Evolutionary conservation across 2,797 vertebrate species (phyloP), one percentile per base, ranked within the genome.

Genomic region (Loris lydekkerianus): DNA sequence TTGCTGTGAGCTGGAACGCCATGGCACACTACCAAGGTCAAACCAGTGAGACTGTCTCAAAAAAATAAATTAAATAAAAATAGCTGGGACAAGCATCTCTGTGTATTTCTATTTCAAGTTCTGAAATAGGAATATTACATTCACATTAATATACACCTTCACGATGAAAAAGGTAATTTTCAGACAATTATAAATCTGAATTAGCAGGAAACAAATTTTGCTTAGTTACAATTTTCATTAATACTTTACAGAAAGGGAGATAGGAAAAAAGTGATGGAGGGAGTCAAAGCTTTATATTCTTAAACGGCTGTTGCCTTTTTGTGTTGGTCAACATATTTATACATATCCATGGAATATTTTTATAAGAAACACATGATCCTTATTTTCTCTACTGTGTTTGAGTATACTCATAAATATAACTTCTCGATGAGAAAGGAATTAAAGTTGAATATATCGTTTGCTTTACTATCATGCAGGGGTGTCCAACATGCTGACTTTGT

Each of bases 121-220:
- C 46, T 93, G 31, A 37, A 76, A 65, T n/a, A 82, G 70, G 87
- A 78, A 37, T 82, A 84, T 58, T 63, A 29, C 61, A 20, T 77
- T 65, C 34, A 82, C 37, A 49, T 75, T 83, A 75, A 67, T 58
- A 76, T 20, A 56, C 4, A 86, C 46, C 34, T 87, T 82, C 46
- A 43, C 18, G 70, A 21, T 53, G 34, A 89, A 80, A 95, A 91
- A 69, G 27, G 37, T 27, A 65, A 17, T 53, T 80, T 93, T 89
- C 43, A 92, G n/a, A 72, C 77, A 92, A 56, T 85, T 84, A 85
- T 56, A 94, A 96, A 96, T 49, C 40, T 80, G 76, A 91, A 92
- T 43, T 83, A 69, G 18, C 56, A 92, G 72, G 10, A 78, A 76
- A 53, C 85, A 89, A 58, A 82, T 73, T 88, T 75, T 61, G 89